These are phyloP conservation scores for Pomacea canaliculata DNA, from an alignment of 2,888 invertebrate genomes.

Conservation along the genomic window DNA sequence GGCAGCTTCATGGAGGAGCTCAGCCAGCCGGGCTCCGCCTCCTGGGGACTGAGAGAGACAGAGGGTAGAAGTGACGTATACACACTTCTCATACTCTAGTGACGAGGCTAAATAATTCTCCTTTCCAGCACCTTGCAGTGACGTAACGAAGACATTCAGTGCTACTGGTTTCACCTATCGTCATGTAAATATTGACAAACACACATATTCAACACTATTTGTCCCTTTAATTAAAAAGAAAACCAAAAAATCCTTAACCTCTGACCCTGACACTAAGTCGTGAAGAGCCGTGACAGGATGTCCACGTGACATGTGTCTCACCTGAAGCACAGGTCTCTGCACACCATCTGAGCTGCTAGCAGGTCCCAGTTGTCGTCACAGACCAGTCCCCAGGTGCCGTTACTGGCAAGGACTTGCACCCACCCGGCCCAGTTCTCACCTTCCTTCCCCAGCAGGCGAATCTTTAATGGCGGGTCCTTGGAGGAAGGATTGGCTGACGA, in stretches of 20 bases:
- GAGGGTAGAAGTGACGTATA: too few relatives aligned
- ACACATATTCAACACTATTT: background rate
- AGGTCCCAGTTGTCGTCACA: slow-evolving; percentile 31
- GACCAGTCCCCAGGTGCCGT: slow-evolving; percentile 22
- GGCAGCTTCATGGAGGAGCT: slow-evolving; percentile 1
- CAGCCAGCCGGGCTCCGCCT: slow-evolving; percentile 15
- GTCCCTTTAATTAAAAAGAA: background rate
- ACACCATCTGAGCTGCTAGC: slow-evolving; percentile 26
- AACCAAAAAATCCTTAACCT: background rate
- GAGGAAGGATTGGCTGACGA: background rate
- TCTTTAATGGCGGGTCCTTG: background rate
- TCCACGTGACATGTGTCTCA: slow-evolving; percentile 11
- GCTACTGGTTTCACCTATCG: background rate
- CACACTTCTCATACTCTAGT: too few relatives aligned
- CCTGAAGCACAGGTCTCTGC: slow-evolving; percentile 27
- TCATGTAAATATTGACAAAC: too few relatives aligned
- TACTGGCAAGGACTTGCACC: slow-evolving; percentile 1
- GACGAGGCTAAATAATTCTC: too few relatives aligned
- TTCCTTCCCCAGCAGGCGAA: background rate
- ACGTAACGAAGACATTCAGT: too few relatives aligned
- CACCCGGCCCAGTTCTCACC: background rate
- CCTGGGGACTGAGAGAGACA: background rate
- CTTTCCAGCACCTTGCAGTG: too few relatives aligned
- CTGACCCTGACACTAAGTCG: too few relatives aligned
- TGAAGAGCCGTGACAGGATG: background rate